Conservation (phyloP, 2,797 vertebrate species). For the Leptodactylus fallax region DNA sequence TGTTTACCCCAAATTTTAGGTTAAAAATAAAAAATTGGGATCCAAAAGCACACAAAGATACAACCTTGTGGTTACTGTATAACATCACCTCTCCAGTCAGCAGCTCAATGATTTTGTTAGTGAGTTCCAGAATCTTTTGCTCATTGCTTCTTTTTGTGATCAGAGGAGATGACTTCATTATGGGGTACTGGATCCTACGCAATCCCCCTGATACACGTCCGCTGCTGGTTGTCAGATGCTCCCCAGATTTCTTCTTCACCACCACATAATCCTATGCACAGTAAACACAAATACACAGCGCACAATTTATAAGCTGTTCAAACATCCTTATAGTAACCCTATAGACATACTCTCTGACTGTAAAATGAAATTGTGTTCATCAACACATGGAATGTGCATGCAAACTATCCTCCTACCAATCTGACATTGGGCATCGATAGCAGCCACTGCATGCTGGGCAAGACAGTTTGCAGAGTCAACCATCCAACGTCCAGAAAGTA, state of each 20-base stretch:
- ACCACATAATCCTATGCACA: not conserved
- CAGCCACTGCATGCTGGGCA: too few species aligned
- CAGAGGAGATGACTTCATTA: not conserved
- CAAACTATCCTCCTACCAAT: too few species aligned
- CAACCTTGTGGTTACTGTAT: not conserved
- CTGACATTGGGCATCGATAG: too few species aligned
- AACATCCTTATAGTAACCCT: too few species aligned
- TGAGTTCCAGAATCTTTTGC: slow-evolving; percentile 2
- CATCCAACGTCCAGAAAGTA: too few species aligned
- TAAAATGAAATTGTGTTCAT: too few species aligned
- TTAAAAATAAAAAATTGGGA: too few species aligned
- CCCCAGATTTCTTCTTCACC: not conserved
- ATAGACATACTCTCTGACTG: too few species aligned
- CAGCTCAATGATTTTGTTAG: not conserved
- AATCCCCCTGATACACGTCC: not conserved
- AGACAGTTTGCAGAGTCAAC: too few species aligned
- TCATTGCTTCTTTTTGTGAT: not conserved
- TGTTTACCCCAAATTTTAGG: too few species aligned
- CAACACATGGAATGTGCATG: not conserved
- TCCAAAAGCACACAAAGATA: too few species aligned
- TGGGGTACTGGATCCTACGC: slow-evolving; percentile 3
- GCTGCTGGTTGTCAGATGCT: not conserved
- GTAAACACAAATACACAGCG: not conserved
- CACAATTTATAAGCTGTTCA: not conserved
- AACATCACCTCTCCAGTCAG: not conserved